Evolutionary conservation across 2,113 vertebrate species (phyloP), one percentile per base, ranked within the genome.

Genomic region (Nicator chloris): DNA sequence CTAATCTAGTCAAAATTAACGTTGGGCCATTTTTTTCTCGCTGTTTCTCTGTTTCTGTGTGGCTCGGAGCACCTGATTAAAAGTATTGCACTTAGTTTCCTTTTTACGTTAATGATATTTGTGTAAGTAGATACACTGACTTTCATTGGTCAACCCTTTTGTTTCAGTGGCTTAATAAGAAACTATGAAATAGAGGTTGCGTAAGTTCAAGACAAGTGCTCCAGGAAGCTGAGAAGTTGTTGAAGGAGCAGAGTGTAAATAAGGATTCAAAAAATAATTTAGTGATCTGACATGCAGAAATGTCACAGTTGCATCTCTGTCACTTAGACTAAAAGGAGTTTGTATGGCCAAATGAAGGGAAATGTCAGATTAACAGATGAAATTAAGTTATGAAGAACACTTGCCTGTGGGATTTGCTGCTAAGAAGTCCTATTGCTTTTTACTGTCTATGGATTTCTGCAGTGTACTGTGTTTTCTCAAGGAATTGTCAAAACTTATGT

Each of bases 161-260:
- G 86, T 82, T 95, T 94, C 87, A 92, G 64, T 60, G 57, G 92
- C 76, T 95, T 91, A 84, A 97, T 95, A 96, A 96, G 94, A 97
- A 97, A 87, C 79, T 93, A 69, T 92, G 73, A 95, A 97, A 93
- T 60, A 82, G 75, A 53, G n/a, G 39, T 94, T 94, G 73, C 44
- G 31, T 70, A 93, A 97, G 27, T 71, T 65, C 82, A 68, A 78
- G 72, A 63, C 35, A 75, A 59, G 57, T 51, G 82, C 40, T 86
- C 84, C 57, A 88, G 85, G 86, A 97, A 91, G 71, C 93, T 73
- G 90, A 40, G 49, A 80, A 85, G 50, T 24, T 37, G 60, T 77
- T 88, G n/a, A 69, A 75, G 66, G 44, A 85, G 51, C 2, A 1
- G 47, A 53, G 35, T 86, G 66, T 71, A 87, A 88, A 68, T 28